A percentile compares a stretch with the other conserved stretches of the same genome.
phyloP scores from a whole-genome alignment of 2,113 vertebrate species.

The Promerops cafer region DNA sequence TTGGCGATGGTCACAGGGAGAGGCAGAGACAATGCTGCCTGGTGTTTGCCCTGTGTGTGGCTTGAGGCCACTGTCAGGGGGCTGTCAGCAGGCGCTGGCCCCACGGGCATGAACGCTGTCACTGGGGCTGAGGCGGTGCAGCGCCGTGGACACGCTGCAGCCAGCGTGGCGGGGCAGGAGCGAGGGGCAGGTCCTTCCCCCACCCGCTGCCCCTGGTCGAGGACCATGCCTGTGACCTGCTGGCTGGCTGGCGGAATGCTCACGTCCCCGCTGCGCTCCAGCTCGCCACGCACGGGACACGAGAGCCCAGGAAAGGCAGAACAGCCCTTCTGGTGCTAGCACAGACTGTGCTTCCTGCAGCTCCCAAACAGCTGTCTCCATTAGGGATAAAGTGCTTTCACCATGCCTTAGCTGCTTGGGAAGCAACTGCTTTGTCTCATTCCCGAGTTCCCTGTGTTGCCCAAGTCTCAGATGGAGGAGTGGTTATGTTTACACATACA shows the following conservation, averaged over 20 bases:
- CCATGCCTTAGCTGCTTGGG: not conserved
- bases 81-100: not conserved
- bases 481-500: conserved; percentile 58
- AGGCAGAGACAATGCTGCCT: not conserved
- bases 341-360: not conserved
- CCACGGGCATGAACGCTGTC: accelerated
- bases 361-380: not conserved
- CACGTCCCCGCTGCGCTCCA: not conserved
- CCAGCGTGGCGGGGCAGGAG: accelerated
- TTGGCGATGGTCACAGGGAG: accelerated
- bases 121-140: not conserved
- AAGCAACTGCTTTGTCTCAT: conserved; percentile 6
- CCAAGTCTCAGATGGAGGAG: not conserved
- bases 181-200: not conserved
- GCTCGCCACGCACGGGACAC: accelerated
- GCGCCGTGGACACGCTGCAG: not conserved
- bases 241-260: not conserved
- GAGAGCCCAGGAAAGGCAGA: not conserved
- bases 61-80: not conserved
- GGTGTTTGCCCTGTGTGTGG: not conserved
- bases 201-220: accelerated
- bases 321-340: not conserved
- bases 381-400: conserved; percentile 54
- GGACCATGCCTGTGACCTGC: not conserved
- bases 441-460: not conserved